phyloP scores from a whole-genome alignment of 2,797 vertebrate species.

The Orestias chungarensis region DNA sequence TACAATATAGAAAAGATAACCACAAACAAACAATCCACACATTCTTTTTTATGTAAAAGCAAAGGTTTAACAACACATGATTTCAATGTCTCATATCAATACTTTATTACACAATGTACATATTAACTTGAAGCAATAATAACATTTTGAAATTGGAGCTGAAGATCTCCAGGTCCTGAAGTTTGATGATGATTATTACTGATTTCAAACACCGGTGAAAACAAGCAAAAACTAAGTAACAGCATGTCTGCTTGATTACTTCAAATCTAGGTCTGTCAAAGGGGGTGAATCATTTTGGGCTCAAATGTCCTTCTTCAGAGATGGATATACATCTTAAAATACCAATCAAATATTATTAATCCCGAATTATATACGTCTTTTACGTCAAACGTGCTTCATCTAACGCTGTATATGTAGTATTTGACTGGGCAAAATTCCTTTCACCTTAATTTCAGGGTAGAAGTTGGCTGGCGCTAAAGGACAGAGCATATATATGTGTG shows the following conservation, averaged over 20 bases:
- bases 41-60: no score
- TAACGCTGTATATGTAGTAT: neutral
- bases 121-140: neutral
- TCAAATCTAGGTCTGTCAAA: neutral
- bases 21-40: neutral
- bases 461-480: slow-evolving; percentile 15
- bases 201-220: neutral
- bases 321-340: neutral
- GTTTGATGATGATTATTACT: neutral
- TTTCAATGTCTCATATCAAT: neutral
- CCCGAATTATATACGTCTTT: neutral
- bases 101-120: neutral
- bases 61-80: neutral
- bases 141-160: neutral
- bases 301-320: neutral
- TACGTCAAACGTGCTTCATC: neutral
- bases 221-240: neutral
- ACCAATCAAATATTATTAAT: neutral
- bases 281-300: neutral
- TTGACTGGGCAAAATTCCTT: slow-evolving; percentile 7
- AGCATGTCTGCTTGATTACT: no score
- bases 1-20: neutral
- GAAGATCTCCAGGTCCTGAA: neutral
- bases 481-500: slow-evolving; percentile 30
- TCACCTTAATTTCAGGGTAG: slow-evolving; percentile 7